Conservation (phyloP, 1,140 invertebrate species). For the Pseudomyrmex sp. region DNA sequence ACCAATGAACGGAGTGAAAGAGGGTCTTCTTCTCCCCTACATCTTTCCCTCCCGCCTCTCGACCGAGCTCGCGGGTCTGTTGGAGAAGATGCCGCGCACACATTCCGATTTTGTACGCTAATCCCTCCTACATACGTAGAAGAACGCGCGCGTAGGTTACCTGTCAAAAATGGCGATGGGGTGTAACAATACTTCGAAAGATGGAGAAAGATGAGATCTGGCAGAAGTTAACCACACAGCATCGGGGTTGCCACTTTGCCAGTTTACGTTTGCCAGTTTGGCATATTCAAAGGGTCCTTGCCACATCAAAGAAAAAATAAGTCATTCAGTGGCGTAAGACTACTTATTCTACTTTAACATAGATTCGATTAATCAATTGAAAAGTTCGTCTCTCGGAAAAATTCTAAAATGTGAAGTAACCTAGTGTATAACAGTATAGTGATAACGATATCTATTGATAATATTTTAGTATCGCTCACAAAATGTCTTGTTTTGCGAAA, state of each 20-base stretch:
- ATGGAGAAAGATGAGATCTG: conserved; percentile 54
- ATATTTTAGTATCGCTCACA: too few relatives aligned
- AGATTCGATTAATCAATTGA: neutral
- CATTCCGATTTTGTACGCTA: conserved; percentile 74
- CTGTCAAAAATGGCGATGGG: conserved; percentile 77
- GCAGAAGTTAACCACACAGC: conserved; percentile 77
- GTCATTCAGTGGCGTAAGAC: conserved; percentile 66
- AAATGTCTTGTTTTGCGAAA: too few relatives aligned
- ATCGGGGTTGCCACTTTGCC: conserved; percentile 66
- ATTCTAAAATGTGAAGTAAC: too few relatives aligned
- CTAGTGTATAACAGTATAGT: too few relatives aligned
- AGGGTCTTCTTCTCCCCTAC: conserved; percentile 26
- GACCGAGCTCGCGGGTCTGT: neutral
- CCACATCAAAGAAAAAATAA: conserved; percentile 67
- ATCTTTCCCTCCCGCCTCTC: neutral
- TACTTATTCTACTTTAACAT: neutral
- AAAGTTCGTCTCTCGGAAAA: neutral
- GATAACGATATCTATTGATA: too few relatives aligned
- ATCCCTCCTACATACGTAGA: conserved; percentile 73
- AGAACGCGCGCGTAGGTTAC: conserved; percentile 73
- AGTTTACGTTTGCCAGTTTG: conserved; percentile 45
- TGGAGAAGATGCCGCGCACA: conserved; percentile 52
- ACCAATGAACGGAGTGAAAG: conserved; percentile 67
- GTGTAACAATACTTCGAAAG: conserved; percentile 73
- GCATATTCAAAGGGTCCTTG: conserved; percentile 64